phyloP scores from a whole-genome alignment of 2,888 invertebrate species.

The Andrena chrysosceles region DNA sequence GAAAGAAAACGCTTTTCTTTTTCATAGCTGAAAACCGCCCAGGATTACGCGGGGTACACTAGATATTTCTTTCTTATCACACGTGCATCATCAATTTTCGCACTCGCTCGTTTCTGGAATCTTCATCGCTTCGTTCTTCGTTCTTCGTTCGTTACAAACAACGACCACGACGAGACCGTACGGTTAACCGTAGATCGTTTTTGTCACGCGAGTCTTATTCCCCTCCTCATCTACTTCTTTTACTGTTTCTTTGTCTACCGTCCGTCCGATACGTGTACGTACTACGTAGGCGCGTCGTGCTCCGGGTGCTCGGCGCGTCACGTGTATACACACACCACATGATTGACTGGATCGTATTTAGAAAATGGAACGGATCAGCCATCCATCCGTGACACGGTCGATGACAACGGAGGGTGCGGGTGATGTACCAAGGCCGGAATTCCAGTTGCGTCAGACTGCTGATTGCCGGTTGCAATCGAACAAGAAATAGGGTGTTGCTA shows the following conservation, averaged over 20 bases:
- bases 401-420: slow-evolving; percentile 73
- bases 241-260: neutral
- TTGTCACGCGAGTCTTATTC: neutral
- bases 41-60: slow-evolving; percentile 34
- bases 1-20: slow-evolving; percentile 32
- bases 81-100: slow-evolving; percentile 46
- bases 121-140: slow-evolving; percentile 14
- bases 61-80: slow-evolving; percentile 61
- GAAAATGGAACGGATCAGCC: slow-evolving; percentile 59
- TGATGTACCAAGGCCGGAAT: slow-evolving; percentile 82
- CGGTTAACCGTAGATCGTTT: slow-evolving; percentile 1
- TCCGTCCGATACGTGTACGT: slow-evolving; percentile 10
- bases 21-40: slow-evolving; percentile 26
- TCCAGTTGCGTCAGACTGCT: slow-evolving; percentile 77
- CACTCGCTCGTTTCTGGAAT: slow-evolving; percentile 40
- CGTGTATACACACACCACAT: slow-evolving; percentile 42
- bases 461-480: slow-evolving; percentile 70
- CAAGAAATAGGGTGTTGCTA: slow-evolving; percentile 84
- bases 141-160: slow-evolving; percentile 13
- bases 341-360: slow-evolving; percentile 36
- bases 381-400: slow-evolving; percentile 62
- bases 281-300: neutral
- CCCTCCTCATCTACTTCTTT: neutral
- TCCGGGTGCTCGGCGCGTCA: slow-evolving; percentile 21
- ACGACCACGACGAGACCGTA: slow-evolving; percentile 23